phyloP scores from a whole-genome alignment of 2,888 invertebrate species.

The Tineola bisselliella region DNA sequence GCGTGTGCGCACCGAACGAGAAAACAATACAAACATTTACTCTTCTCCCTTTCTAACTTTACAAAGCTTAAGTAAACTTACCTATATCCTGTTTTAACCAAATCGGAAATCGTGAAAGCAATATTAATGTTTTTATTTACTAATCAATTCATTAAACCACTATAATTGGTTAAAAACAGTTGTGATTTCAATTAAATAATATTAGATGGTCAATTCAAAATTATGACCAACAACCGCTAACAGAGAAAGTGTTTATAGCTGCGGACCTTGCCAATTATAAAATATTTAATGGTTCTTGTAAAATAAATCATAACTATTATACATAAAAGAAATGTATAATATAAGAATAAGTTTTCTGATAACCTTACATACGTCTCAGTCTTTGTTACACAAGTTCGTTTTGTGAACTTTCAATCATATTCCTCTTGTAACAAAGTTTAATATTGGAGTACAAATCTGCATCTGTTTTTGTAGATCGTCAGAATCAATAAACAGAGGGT shows the following conservation, averaged over 20 bases:
- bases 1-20: conserved; percentile 39
- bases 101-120: not conserved
- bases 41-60: conserved; percentile 28
- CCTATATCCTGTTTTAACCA: not conserved
- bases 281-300: not conserved
- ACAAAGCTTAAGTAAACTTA: conserved; percentile 12
- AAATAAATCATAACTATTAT: not conserved
- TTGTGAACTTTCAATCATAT: not conserved
- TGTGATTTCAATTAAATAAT: not conserved
- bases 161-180: not conserved
- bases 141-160: not conserved
- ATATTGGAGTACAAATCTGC: not conserved
- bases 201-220: not conserved
- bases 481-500: conserved; percentile 8
- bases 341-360: not conserved
- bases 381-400: not conserved
- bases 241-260: not conserved
- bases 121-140: not conserved
- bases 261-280: not conserved
- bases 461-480: not conserved
- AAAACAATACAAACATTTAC: conserved; percentile 51
- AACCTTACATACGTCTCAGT: not conserved
- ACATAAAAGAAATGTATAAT: not conserved
- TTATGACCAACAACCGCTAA: not conserved
- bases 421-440: not conserved